Evolutionary conservation across 2,113 vertebrate species (phyloP).

Genomic region (Tonatia bakeri): DNA sequence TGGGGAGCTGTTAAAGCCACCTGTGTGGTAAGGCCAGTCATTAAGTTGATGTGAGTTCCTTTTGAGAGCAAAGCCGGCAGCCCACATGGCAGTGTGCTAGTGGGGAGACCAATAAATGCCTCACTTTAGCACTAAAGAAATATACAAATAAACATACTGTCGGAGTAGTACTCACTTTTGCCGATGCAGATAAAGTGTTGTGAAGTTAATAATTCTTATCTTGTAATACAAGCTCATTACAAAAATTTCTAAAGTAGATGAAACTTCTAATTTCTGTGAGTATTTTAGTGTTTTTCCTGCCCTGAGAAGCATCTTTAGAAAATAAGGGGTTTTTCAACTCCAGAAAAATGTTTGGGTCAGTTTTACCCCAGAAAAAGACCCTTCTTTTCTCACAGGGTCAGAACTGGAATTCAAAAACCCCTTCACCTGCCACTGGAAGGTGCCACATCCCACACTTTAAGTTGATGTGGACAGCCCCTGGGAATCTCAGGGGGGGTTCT

Average conservation of each 20-base stretch:
- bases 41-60: not conserved
- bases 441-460: not conserved
- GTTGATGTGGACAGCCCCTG: too few species aligned
- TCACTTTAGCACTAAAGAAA: not conserved
- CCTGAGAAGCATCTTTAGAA: not conserved
- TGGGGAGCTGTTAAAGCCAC: not conserved
- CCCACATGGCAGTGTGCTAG: not conserved
- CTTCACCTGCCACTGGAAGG: not conserved
- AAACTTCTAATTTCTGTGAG: not conserved
- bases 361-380: not conserved
- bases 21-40: fast-evolving
- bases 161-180: not conserved
- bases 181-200: not conserved
- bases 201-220: not conserved
- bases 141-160: too few species aligned
- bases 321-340: not conserved
- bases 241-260: not conserved
- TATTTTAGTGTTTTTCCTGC: not conserved
- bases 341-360: not conserved
- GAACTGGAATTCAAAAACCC: not conserved
- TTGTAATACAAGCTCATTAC: not conserved
- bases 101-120: not conserved
- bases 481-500: not conserved
- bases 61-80: not conserved
- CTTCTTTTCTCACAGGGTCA: not conserved